phyloP scores from a whole-genome alignment of 2,888 invertebrate species.

The Zhengitettix transpicula region DNA sequence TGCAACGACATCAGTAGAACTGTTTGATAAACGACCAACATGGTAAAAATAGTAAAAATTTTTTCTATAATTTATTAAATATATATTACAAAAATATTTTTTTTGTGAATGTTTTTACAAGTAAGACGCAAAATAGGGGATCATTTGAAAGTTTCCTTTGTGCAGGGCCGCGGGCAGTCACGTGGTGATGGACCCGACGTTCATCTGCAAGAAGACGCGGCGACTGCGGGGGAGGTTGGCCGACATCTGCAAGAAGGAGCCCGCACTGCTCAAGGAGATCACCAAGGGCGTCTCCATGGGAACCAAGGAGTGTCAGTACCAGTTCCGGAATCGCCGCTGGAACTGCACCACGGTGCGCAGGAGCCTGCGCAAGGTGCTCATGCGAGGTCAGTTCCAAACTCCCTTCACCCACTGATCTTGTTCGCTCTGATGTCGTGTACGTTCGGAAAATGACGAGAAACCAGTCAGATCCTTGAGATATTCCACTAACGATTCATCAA shows the following conservation, averaged over 20 bases:
- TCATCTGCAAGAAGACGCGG: constrained; percentile 74
- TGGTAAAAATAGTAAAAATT: too few relatives aligned
- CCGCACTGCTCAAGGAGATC: constrained; percentile 64
- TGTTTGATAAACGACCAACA: too few relatives aligned
- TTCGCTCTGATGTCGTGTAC: too few relatives aligned
- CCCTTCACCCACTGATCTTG: too few relatives aligned
- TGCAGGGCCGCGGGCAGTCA: constrained; percentile 68
- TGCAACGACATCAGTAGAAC: too few relatives aligned
- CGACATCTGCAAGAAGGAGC: constrained; percentile 73
- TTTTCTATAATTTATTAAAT: too few relatives aligned
- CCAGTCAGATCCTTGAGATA: too few relatives aligned
- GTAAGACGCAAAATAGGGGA: not conserved
- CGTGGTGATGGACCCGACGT: constrained; percentile 73
- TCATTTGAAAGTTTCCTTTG: constrained; percentile 9
- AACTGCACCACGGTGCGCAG: constrained; percentile 70
- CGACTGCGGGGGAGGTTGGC: constrained; percentile 59
- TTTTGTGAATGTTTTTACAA: not conserved
- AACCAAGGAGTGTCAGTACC: constrained; percentile 72
- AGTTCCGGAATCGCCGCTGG: constrained; percentile 74
- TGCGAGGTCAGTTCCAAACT: constrained; percentile 71
- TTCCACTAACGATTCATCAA: too few relatives aligned
- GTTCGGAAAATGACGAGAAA: too few relatives aligned
- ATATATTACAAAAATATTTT: too few relatives aligned
- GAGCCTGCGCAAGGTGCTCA: constrained; percentile 68
- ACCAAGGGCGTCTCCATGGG: constrained; percentile 67